Base-by-base conservation (phyloP, 2,113 vertebrate species). In the Pseudopipra pipra region DNA sequence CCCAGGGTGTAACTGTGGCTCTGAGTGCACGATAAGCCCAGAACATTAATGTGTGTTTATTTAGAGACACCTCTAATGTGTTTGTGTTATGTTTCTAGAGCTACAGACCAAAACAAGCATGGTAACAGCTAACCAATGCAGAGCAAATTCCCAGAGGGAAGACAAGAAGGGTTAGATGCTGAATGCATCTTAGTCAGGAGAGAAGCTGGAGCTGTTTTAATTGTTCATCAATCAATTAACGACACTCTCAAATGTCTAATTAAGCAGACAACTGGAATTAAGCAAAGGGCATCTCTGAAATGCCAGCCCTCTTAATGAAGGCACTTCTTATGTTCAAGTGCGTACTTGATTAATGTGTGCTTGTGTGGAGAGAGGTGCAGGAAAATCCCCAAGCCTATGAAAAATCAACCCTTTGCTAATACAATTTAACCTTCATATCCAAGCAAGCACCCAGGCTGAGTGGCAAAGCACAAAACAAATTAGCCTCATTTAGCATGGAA, bases 151-250 rank as follows among this genome's bases (percentile, higher is more conserved):
- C 96, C 90, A 17, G 72, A 89, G 90, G 89, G 21, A 88, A 94
- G 91, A 75, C 84, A 65, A 93, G 84, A 87, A 58, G 85, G n/a
- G 85, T 94, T 90, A 91, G 93, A 4, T 93, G 95, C 79, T 59
- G 87, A 89, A 96, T 95, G 93, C 92, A 90, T 97, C 93, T 97
- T 85, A 90, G 85, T 95, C 91, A 79, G 82, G 71, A 95, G 93
- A 91, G 89, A 96, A 67, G 87, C 94, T 80, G 89, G 71, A 92
- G 96, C 95, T 93, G 81, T 76, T 96, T 96, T 97, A 97, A 97
- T 97, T 97, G 97, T 94, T 97, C 97, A 96, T 97, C 96, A 97
- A 97, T 97, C 97, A 97, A 97, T 97, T 97, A 97, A 85, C 17
- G 3, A 91, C 70, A 35, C 89, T 95, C 96, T 97, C 93, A 93